Conservation (phyloP, 2,888 invertebrate species). For the Noctua janthina region DNA sequence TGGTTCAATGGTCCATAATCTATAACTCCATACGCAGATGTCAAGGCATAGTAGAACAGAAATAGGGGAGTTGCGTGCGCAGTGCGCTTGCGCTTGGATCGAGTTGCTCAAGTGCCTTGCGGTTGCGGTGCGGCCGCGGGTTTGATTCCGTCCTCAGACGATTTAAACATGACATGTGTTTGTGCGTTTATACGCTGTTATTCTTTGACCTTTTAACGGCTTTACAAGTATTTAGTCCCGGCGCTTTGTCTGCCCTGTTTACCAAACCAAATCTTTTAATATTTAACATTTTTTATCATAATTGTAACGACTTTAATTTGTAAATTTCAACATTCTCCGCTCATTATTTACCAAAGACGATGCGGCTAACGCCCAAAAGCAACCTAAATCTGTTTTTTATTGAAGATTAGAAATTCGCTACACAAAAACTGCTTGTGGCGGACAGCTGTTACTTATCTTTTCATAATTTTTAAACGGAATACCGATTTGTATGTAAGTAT, state of each 20-base stretch:
- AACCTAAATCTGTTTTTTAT: slow-evolving; percentile 59
- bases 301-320: slow-evolving; percentile 24
- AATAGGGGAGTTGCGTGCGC: slow-evolving; percentile 69
- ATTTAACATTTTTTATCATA: slow-evolving; percentile 6
- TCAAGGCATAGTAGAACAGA: slow-evolving; percentile 66
- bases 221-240: background rate
- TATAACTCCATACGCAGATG: slow-evolving; percentile 37
- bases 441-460: slow-evolving; percentile 62
- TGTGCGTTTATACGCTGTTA: slow-evolving; percentile 18
- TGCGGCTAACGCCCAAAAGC: slow-evolving; percentile 29
- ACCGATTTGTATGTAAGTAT: slow-evolving; percentile 49
- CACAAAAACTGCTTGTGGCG: slow-evolving; percentile 40
- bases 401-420: slow-evolving; percentile 58
- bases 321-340: slow-evolving; percentile 2
- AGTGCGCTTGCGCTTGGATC: slow-evolving; percentile 58
- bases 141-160: slow-evolving; percentile 59
- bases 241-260: background rate
- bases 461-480: slow-evolving; percentile 52
- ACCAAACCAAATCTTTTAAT: background rate
- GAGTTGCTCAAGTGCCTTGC: slow-evolving; percentile 67
- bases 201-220: slow-evolving; percentile 12
- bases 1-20: slow-evolving; percentile 28
- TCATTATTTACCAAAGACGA: slow-evolving; percentile 34
- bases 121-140: slow-evolving; percentile 42
- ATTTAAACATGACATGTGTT: slow-evolving; percentile 38